These are phyloP conservation scores for Chrysolophus pictus DNA, from an alignment of 2,797 vertebrate genomes.

Conservation along the genomic window DNA sequence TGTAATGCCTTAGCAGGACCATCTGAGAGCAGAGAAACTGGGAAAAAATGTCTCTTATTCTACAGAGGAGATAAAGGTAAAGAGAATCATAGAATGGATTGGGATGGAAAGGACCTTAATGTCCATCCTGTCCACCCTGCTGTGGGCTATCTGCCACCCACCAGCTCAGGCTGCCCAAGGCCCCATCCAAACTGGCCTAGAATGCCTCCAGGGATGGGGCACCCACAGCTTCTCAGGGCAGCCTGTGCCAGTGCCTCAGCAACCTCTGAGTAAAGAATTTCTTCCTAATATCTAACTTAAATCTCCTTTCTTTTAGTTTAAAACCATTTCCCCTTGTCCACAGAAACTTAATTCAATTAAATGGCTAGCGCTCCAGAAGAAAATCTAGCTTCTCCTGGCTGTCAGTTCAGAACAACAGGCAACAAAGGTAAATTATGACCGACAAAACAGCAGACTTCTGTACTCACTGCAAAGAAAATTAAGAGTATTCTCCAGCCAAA, in stretches of 20 bases:
- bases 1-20: not conserved
- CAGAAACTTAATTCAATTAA: not conserved
- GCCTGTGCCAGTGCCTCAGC: not conserved
- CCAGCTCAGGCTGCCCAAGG: not conserved
- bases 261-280: not conserved
- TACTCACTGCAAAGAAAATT: not conserved
- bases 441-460: conserved; percentile 2
- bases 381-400: not conserved
- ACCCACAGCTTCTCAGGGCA: not conserved
- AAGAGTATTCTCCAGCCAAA: not conserved
- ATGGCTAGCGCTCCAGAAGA: not conserved
- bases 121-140: not conserved
- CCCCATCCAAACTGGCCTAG: not conserved
- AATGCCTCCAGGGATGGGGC: not conserved
- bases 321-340: not conserved
- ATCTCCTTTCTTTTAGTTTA: not conserved
- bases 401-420: not conserved
- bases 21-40: not conserved
- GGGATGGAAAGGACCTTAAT: not conserved
- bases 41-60: not conserved
- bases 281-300: not conserved
- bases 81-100: not conserved
- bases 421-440: not conserved
- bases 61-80: not conserved
- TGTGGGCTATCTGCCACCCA: not conserved